phyloP scores from a whole-genome alignment of 2,888 invertebrate genomes.

The Plebejus melissa region DNA sequence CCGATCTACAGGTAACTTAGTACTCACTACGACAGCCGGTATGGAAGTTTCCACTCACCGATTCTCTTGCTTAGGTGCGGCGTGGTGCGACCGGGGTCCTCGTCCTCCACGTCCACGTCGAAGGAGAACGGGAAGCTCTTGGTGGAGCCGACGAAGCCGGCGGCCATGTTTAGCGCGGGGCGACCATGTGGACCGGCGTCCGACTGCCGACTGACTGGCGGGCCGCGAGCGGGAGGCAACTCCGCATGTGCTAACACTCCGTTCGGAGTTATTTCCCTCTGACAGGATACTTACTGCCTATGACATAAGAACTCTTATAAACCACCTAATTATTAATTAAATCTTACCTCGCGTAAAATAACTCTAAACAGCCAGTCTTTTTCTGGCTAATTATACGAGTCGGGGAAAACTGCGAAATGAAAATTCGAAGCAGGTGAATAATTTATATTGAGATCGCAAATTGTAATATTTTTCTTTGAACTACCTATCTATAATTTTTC shows the following conservation, averaged over 20 bases:
- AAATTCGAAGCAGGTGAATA: background rate
- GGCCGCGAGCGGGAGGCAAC: background rate
- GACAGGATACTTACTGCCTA: background rate
- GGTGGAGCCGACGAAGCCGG: slow-evolving; percentile 70
- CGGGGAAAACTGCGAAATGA: background rate
- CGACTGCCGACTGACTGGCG: slow-evolving; percentile 22
- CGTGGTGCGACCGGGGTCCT: slow-evolving; percentile 52
- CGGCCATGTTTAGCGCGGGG: slow-evolving; percentile 50
- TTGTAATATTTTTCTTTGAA: background rate
- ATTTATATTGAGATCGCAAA: background rate
- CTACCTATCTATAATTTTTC: background rate
- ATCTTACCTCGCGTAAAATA: background rate
- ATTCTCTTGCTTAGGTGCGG: slow-evolving; percentile 60
- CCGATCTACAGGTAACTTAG: background rate
- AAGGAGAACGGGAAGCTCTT: slow-evolving; percentile 74
- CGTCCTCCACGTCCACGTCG: slow-evolving; percentile 68
- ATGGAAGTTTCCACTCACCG: slow-evolving; percentile 50
- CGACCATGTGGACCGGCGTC: slow-evolving; percentile 21
- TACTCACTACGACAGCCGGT: background rate
- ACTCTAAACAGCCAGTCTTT: background rate
- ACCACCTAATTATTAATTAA: too few species aligned
- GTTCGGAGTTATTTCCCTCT: background rate
- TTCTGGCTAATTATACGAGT: background rate
- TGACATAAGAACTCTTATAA: background rate
- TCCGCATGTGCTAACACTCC: background rate